These are phyloP conservation scores for Auanema sp. DNA, from an alignment of 2,888 invertebrate genomes.

Conservation along the genomic window DNA sequence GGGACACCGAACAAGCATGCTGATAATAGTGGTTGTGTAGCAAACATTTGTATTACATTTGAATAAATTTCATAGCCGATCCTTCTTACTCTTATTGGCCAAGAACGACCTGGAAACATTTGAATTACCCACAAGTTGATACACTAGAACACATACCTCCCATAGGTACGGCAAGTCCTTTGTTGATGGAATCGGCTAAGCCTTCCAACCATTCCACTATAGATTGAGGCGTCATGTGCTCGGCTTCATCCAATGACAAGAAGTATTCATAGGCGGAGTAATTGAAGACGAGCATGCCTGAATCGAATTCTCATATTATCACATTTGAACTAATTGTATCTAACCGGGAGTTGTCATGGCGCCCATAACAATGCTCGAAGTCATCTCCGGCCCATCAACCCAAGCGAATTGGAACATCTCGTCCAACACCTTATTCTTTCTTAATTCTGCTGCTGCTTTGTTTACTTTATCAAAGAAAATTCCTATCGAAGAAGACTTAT, in stretches of 20 bases:
- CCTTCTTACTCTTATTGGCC: slow-evolving; percentile 25
- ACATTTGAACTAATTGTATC: slow-evolving; percentile 4
- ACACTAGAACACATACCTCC: slow-evolving; percentile 24
- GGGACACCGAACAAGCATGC: slow-evolving; percentile 91
- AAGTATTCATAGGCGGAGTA: slow-evolving; percentile 89
- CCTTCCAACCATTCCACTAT: slow-evolving; percentile 61
- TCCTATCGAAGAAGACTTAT: slow-evolving; percentile 24
- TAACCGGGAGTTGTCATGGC: slow-evolving; percentile 81
- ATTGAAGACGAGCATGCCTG: slow-evolving; percentile 85
- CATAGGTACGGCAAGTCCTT: slow-evolving; percentile 23
- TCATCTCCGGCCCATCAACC: slow-evolving; percentile 85
- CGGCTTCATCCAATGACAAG: slow-evolving; percentile 79
- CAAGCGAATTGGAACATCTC: slow-evolving; percentile 81
- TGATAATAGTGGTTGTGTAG: slow-evolving; percentile 78
- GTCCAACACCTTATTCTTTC: slow-evolving; percentile 29
- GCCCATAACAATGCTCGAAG: slow-evolving; percentile 89
- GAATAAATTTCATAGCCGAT: slow-evolving; percentile 40
- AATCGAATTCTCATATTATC: slow-evolving; percentile 66
- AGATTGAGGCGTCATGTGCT: slow-evolving; percentile 74
- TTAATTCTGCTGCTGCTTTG: slow-evolving; percentile 35
- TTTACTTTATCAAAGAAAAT: slow-evolving; percentile 40
- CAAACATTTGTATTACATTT: slow-evolving; percentile 59
- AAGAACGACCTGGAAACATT: slow-evolving; percentile 22
- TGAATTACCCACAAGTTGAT: background rate
- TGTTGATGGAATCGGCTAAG: slow-evolving; percentile 71